phyloP scores from a whole-genome alignment of 2,888 invertebrate genomes.

The Taenaris catops region DNA sequence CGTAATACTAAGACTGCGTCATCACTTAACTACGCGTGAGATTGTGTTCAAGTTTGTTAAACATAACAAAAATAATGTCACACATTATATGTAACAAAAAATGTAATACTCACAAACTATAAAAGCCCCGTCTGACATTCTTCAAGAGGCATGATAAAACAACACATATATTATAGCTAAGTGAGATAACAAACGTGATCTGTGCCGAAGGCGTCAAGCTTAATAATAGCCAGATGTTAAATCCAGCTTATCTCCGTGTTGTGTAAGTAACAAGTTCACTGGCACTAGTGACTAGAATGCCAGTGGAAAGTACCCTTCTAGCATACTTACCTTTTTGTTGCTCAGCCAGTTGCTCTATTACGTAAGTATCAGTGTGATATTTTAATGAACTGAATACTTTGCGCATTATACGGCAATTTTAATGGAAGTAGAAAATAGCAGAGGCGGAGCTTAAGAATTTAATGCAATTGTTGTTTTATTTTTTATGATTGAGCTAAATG shows the following conservation, averaged over 20 bases:
- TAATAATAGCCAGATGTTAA: slow-evolving; percentile 28
- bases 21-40: no score
- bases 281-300: slow-evolving; percentile 40
- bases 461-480: no score
- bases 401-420: neutral
- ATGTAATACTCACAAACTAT: slow-evolving; percentile 1
- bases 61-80: no score
- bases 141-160: slow-evolving; percentile 18
- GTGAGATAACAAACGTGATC: slow-evolving; percentile 27
- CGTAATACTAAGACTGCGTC: no score
- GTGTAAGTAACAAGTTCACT: slow-evolving; percentile 59
- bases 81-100: no score
- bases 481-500: no score
- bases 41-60: no score
- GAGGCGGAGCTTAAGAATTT: no score
- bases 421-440: neutral
- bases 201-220: slow-evolving; percentile 23
- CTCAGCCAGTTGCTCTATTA: slow-evolving; percentile 17
- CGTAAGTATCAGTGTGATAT: slow-evolving; percentile 16
- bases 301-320: slow-evolving; percentile 22
- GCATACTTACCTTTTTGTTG: slow-evolving; percentile 15
- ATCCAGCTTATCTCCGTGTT: slow-evolving; percentile 47
- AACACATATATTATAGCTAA: slow-evolving; percentile 24
- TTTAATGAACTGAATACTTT: slow-evolving; percentile 11
- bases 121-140: neutral